phyloP scores from a whole-genome alignment of 2,888 invertebrate genomes.

The Steinernema hermaphroditum region DNA sequence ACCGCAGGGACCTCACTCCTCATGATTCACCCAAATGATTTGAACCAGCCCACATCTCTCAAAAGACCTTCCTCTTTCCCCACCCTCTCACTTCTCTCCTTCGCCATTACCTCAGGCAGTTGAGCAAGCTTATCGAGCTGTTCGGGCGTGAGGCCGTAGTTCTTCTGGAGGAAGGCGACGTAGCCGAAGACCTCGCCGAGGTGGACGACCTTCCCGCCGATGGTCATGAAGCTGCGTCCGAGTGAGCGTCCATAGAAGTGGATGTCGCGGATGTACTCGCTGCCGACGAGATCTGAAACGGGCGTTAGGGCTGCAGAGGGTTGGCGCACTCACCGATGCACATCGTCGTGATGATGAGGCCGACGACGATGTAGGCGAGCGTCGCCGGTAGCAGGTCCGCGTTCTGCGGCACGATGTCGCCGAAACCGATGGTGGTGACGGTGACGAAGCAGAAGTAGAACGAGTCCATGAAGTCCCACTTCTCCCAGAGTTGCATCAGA shows the following conservation, averaged over 20 bases:
- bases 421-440: slow-evolving; percentile 67
- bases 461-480: slow-evolving; percentile 66
- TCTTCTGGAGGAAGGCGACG: slow-evolving; percentile 66
- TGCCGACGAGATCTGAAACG: slow-evolving; percentile 64
- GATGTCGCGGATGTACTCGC: slow-evolving; percentile 66
- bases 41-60: too few relatives aligned
- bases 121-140: slow-evolving; percentile 65
- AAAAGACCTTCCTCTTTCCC: too few relatives aligned
- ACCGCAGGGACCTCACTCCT: too few relatives aligned
- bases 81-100: too few relatives aligned
- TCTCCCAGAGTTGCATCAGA: slow-evolving; percentile 65
- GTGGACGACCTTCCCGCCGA: slow-evolving; percentile 67
- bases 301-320: neutral
- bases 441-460: slow-evolving; percentile 67
- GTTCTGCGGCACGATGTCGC: slow-evolving; percentile 66
- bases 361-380: slow-evolving; percentile 65
- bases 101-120: slow-evolving; percentile 57
- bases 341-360: slow-evolving; percentile 66
- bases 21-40: too few relatives aligned
- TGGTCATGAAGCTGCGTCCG: slow-evolving; percentile 64
- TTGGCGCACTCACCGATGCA: slow-evolving; percentile 59
- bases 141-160: slow-evolving; percentile 66
- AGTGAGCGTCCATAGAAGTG: slow-evolving; percentile 66
- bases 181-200: slow-evolving; percentile 67
- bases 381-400: slow-evolving; percentile 64